Base-by-base conservation (phyloP, 2,797 vertebrate genomes). In the Enteromius anoplus region DNA sequence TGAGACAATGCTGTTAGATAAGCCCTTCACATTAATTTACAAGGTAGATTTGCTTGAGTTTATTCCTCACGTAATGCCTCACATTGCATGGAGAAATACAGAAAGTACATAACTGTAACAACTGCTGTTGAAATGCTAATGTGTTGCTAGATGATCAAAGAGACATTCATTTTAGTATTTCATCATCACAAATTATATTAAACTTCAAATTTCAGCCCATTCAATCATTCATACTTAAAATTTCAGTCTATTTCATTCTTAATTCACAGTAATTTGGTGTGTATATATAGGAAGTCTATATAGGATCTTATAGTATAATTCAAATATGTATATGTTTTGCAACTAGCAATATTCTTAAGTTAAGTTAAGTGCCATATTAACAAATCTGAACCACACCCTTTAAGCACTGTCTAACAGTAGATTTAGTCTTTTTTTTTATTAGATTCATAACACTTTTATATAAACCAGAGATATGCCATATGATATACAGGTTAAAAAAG, bases 211-310 rank as follows among this genome's bases (percentile, higher is more conserved):
- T 73, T 81, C 21, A 73, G 15, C 26, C 14, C 34, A 2, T 29
- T 14, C 60, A 64, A 4, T 64, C 23, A 51, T 81, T 51, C 12
- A 81, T 60, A 21, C 7, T 53, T n/a, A 55, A 8, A 58, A n/a
- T 26, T 51, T 51, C 29, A 66, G 32, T 37, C 40, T 69, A 12
- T 47, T 37, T 47, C 14, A 47, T 64, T 45, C 7, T 11, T 40
- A 62, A 15, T 71, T 60, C 11, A 60, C 53, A 64, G 68, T 64
- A 32, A 34, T 58, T 80, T 69, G 23, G 9, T 23, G 15, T 71
- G 32, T 69, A 10, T 37, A 53, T 37, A 11, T 21, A 26, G 21
- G 14, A 47, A 34, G 4, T 53, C n/a, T 64, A 11, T n/a, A n/a
- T 49, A 17, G 15, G 5, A 42, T 21, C 10, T 51, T 42, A 11